Base-by-base conservation (phyloP, 2,113 vertebrate species). In the Varanus komodoensis region DNA sequence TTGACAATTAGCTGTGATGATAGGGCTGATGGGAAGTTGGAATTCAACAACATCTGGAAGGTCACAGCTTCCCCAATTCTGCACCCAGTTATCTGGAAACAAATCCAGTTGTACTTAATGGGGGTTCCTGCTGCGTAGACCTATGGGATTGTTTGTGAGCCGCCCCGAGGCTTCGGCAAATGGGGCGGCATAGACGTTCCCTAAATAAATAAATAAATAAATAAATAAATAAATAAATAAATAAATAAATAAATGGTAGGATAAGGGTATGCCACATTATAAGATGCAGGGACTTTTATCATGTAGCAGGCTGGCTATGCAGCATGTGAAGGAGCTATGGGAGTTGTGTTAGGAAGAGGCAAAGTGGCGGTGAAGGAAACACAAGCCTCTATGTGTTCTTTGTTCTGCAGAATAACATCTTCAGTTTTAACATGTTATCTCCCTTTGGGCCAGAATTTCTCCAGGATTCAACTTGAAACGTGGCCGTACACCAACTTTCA, bases 401-500 rank as follows among this genome's bases (percentile, higher is more conserved):
- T 79, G 84, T 27, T 2, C 9, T 79, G 29, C 80, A 50, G 29
- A 71, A 9, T 14, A 86, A 48, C 15, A 52, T 67, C 19, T 32
- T 75, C 64, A 83, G 50, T 44, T 54, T 11, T 32, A 14, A 44
- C 38, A 44, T 44, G 38, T 44, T 69, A 15, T 1, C 32, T 11
- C 2, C 8, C 48, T 69, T n/a, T 50, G 38, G 29, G 79, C 8
- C 67, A 79, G 0, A 48, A 44, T 34, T 80, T 73, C 12, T 54
- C 8, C 2, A 90, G 88, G 92, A 89, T 68, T 71, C 89, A 84
- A 21, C 78, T 38, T n/a, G 34, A 50, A 75, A 19, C 85, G 2
- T 91, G 50, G 2, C 17, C 87, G 93, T 93, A 80, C n/a, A 52
- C 3, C 86, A 90, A 93, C 85, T 93, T 54, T 34, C 61, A 19